Evolutionary conservation across 2,113 vertebrate species (phyloP), one percentile per base, ranked within the genome.

Genomic region (Elaphurus davidianus): DNA sequence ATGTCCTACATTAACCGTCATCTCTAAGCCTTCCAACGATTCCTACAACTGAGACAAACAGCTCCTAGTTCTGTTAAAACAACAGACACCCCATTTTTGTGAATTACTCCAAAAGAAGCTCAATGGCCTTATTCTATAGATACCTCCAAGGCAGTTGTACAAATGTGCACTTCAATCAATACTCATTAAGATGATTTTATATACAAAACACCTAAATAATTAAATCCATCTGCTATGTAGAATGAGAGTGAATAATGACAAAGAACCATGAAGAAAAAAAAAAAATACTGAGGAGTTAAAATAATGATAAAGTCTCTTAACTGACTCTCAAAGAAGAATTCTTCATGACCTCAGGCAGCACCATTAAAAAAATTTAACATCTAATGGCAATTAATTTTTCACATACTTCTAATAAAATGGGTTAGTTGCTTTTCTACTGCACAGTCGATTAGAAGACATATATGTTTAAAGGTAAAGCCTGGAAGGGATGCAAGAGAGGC

Each of bases 181-280:
- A 83, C 36, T 97, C 92, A 64, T 60, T 83, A 94, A 88, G 60
- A 55, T 74, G 60, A 84, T 74, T 92, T 92, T 97, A 95, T 28
- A 84, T 47, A 95, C 59, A 97, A 94, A 79, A 97, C 52, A 90
- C 57, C 88, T 89, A 94, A 88, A 83, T 52, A 93, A 89, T 57
- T 33, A 85, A 95, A 93, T 88, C 82, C 67, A 83, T 90, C 89
- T 87, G 86, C 79, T 16, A 28, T 30, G 28, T 12, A 74, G 62
- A 97, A 89, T 17, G 67, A 47, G 30, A 88, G 40, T 45, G 52
- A 91, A 47, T 74, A 78, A 95, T 47, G 57, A 90, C 11, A 30
- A 90, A 50, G 50, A 86, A 62, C 27, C n/a, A 57, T 76, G 36
- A 33, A 25, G 47, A 14, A 45, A 45, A 36, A 45, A 45, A 33